These are phyloP conservation scores for Heliconius hewitsoni DNA, from an alignment of 1,140 invertebrate genomes.

Conservation along the genomic window DNA sequence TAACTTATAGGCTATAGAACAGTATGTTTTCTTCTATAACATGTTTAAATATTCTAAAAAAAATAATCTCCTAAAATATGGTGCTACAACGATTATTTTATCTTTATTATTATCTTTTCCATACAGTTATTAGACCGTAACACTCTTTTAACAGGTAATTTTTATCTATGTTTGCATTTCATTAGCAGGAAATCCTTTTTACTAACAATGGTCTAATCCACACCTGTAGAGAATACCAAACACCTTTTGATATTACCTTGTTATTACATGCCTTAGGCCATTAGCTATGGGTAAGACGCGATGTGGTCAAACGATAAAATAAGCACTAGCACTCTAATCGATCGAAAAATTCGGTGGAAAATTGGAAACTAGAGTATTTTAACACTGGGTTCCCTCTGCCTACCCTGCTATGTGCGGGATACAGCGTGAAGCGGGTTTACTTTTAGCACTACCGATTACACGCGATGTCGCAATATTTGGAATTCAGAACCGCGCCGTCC, in stretches of 20 bases:
- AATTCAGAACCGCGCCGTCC: conserved; percentile 34
- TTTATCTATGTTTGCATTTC: conserved; percentile 23
- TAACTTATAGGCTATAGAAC: conserved; percentile 48
- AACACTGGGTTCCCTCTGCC: too few species aligned
- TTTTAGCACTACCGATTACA: conserved; percentile 19
- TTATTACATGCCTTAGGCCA: neutral
- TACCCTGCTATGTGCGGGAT: too few species aligned
- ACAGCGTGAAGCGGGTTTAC: too few species aligned
- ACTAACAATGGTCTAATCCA: conserved; percentile 9
- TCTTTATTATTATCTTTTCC: conserved; percentile 7
- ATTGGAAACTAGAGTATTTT: too few species aligned
- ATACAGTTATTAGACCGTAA: conserved; percentile 1
- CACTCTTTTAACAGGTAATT: conserved; percentile 20
- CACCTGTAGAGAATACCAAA: conserved; percentile 12
- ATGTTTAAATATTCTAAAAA: neutral
- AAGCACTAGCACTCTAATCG: neutral
- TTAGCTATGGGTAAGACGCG: neutral
- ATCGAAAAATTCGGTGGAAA: too few species aligned
- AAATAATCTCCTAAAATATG: neutral
- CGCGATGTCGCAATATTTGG: conserved; percentile 23
- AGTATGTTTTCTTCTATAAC: conserved; percentile 50
- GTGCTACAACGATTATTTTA: conserved; percentile 6
- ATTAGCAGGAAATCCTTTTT: conserved; percentile 28
- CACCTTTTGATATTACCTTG: neutral
- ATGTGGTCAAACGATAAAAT: conserved; percentile 16